Evolutionary conservation across 2,797 vertebrate species (phyloP), one percentile per base, ranked within the genome.

Genomic region (Neosalanx taihuensis): DNA sequence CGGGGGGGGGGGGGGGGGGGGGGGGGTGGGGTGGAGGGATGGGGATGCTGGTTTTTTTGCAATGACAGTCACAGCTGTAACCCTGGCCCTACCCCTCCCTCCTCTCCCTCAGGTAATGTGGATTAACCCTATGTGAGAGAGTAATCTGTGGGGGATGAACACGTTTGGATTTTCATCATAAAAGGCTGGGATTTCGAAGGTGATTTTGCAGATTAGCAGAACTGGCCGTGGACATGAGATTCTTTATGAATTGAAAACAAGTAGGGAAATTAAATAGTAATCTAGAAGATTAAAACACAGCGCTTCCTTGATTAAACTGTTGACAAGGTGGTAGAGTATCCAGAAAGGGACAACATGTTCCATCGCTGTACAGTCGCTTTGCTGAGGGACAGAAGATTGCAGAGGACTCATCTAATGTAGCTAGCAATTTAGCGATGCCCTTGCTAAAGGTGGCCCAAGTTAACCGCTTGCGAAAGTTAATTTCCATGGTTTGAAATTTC

Each of bases 401-500:
- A 77, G 73, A 73, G 75, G 69, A 81, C 71, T 64, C 76, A 76
- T 69, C 70, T 70, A 64, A 75, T 79, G 75, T 79, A 72, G 76
- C 76, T 83, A 84, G 84, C 85, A 82, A 76, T 85, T 86, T 85
- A 53, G 23, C 82, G 86, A 88, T 77, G 88, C 80, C 89, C 90
- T 92, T 91, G 87, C 89, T 53, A 53, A 53, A 53, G 51, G 18
- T 53, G 51, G 51, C 51, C 17, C 88, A 87, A 91, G 87, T 85
- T 86, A 83, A 83, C 84, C 79, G 77, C 88, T 89, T 87, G 85
- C 87, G 85, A 89, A 87, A 92, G 88, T 89, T 90, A 89, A 92
- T 90, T 91, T 91, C 79, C 87, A 85, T 85, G 86, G 87, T 89
- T 89, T 87, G 92, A 93, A 94, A 87, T 90, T 93, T 94, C 90